Base-by-base conservation (phyloP, 1,140 invertebrate species). In the Bicyclus anynana region DNA sequence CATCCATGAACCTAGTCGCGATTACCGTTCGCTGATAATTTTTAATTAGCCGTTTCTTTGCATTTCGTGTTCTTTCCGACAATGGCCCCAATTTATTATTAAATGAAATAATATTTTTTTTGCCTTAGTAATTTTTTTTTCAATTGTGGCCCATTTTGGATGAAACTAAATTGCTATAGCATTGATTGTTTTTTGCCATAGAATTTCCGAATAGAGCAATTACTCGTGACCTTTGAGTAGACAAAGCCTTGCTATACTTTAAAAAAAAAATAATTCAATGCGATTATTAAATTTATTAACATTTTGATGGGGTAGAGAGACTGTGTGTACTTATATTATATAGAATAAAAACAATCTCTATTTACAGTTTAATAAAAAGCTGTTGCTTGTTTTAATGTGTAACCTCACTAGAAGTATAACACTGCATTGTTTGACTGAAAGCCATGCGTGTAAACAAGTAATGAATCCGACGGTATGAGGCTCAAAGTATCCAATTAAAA, bases 391-490 rank as follows among this genome's bases (percentile, higher is more conserved):
- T 68, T 69, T 72, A 71, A 68, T 66, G 61, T 27, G 37, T 49
- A 33, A 51, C 63, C 57, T 61, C 61, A 54, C 58, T 52, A 54
- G 67, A 67, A 56, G 65, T 69, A 66, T 62, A 74, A 76, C 64
- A 72, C 59, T 49, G 65, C 67, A 76, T 76, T 78, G 73, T 76
- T 76, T 55, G 46, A 60, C 61, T 63, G 63, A 72, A 68, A 74
- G 59, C 29, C 47, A 69, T 58, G 53, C 56, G 51, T 50, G 49
- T 54, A 69, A 69, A 51, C 33, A 75, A 74, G 67, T 74, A 33
- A 72, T 74, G 63, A 70, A 62, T 61, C 53, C 29, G 10, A 1
- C 10, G 10, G 7, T 12, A 12, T 12, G 12, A 33, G 29, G 10
- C 29, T 4, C 29, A 12, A 33, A n/a, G n/a, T n/a, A n/a, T n/a